Evolutionary conservation across 2,888 invertebrate species (phyloP).

Genomic region (Amphimallon solstitiale): DNA sequence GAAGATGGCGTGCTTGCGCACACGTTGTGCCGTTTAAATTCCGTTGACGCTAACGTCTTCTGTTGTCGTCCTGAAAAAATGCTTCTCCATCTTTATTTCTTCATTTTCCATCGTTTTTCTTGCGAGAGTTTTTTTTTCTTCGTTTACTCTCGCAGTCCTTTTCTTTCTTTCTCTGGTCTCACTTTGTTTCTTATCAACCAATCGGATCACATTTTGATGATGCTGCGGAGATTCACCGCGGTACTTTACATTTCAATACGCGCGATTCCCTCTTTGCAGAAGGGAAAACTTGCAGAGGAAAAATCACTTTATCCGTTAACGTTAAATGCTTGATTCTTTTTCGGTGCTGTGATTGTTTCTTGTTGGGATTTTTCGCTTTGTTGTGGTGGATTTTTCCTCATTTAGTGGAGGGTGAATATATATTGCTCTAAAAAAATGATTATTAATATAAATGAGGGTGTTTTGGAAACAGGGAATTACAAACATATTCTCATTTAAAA

Average conservation of each 20-base stretch:
- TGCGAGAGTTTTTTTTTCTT: neutral
- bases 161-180: too few relatives aligned
- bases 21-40: conserved; percentile 49
- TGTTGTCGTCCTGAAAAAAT: conserved; percentile 25
- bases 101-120: neutral
- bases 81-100: neutral
- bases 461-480: too few relatives aligned
- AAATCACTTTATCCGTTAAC: neutral
- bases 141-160: conserved; percentile 10
- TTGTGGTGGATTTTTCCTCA: neutral
- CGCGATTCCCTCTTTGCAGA: neutral
- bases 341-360: neutral
- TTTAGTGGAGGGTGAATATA: neutral
- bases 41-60: conserved; percentile 45
- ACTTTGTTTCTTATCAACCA: conserved; percentile 39
- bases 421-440: too few relatives aligned
- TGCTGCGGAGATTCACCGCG: conserved; percentile 39
- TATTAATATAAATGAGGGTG: too few relatives aligned
- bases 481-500: too few relatives aligned
- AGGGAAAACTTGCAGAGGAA: neutral
- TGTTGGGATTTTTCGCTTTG: neutral
- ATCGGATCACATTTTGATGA: conserved; percentile 53
- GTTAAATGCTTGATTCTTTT: neutral
- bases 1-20: conserved; percentile 48
- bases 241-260: conserved; percentile 55